A percentile compares a stretch with the other conserved stretches of the same genome.
phyloP scores from a whole-genome alignment of 2,113 vertebrate species.

The Pedetes capensis region DNA sequence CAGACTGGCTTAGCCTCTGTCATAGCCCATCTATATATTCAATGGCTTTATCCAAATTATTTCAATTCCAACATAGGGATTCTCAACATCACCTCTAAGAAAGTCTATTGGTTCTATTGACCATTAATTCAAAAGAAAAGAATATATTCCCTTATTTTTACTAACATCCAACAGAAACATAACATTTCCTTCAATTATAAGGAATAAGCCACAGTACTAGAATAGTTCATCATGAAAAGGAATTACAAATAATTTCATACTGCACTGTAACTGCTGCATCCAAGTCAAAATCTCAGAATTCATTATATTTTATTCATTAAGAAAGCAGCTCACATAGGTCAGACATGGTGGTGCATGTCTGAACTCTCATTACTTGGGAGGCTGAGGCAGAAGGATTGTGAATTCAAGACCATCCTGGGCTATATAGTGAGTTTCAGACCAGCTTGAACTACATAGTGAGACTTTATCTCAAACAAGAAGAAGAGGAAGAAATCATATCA shows the following conservation, averaged over 20 bases:
- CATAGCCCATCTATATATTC: neutral
- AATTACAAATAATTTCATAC: neutral
- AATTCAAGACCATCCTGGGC: too few species aligned
- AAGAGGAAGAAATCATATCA: too few species aligned
- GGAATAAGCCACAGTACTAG: neutral
- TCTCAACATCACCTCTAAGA: neutral
- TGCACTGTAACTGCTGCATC: neutral
- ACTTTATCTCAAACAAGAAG: neutral
- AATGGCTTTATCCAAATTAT: neutral
- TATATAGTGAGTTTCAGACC: too few species aligned
- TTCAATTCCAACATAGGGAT: neutral
- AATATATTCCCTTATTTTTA: neutral
- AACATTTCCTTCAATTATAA: neutral
- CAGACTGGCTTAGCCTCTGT: neutral
- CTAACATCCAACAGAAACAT: neutral
- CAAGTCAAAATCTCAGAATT: neutral
- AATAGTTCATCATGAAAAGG: neutral
- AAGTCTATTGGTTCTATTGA: neutral
- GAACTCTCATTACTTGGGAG: too few species aligned
- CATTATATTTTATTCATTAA: neutral
- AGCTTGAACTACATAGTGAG: too few species aligned
- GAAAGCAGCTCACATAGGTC: neutral
- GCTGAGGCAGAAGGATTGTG: too few species aligned
- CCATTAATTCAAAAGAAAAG: neutral
- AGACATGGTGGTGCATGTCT: too few species aligned